Evolutionary conservation across 2,888 invertebrate species (phyloP), one percentile per base, ranked within the genome.

Genomic region (Teinopalpus imperialis): DNA sequence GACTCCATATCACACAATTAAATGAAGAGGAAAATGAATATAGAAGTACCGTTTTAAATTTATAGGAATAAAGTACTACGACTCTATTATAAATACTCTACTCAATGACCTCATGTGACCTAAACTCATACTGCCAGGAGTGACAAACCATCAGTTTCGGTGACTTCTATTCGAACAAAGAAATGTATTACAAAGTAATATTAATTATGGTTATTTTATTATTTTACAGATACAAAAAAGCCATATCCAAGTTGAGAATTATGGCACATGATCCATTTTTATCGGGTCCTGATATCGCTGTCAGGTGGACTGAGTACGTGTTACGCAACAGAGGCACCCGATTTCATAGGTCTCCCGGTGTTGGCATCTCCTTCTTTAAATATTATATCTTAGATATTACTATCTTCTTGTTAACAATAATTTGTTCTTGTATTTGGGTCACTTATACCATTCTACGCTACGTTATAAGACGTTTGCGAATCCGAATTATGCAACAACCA

Each of bases 271-370:
- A 81, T 47, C 69, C 76, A 1, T 42, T 74, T 1, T 59, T 82
- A 54, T 83, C 87, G 12, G 86, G 83, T 1, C 85, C 87, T 1
- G 89, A 90, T 26, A 75, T 77, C 32, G 89, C 90, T 0, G 58
- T 89, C 0, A 85, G 85, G 80, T 90, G 90, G 90, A 90, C 90
- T 1, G 90, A 91, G 48, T 90, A 90, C 53, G 79, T 90, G 3
- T 52, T 90, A 7, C 74, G 81, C 10, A 77, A 90, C 46, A 64
- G 74, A 12, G 87, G 87, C 0, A 85, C 89, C 0, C 66, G 66
- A 3, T 80, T 85, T 52, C 68, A 90, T 3, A 78, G 82, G 6
- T 82, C 89, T 4, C 71, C 88, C 7, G 72, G 69, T 1, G 74
- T 81, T 3, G 83, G 82, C 9, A 48, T 77, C 5, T 66, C 78